Conservation (phyloP, 2,888 invertebrate species). For the Tetranychus piercei region DNA sequence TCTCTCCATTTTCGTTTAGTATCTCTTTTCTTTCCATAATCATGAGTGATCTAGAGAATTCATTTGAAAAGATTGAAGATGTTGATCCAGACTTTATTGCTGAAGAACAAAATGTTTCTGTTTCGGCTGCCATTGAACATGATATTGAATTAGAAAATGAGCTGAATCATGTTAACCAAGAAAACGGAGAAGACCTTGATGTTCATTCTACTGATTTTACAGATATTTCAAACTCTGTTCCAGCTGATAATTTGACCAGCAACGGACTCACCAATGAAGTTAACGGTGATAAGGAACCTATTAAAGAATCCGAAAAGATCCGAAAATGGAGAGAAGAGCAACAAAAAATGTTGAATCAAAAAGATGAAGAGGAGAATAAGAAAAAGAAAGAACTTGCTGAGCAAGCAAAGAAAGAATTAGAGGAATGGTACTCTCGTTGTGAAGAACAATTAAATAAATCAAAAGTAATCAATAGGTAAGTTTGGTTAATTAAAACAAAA, state of each 20-base stretch:
- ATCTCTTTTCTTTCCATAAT: too few species aligned
- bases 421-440: conserved; percentile 94
- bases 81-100: conserved; percentile 91
- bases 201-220: neutral
- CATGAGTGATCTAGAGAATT: neutral
- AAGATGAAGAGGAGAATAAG: conserved; percentile 73
- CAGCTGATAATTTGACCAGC: neutral
- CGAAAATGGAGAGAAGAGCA: conserved; percentile 89
- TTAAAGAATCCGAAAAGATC: conserved; percentile 73
- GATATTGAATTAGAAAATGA: conserved; percentile 38
- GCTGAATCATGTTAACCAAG: conserved; percentile 67
- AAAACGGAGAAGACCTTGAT: conserved; percentile 52
- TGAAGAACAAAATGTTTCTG: conserved; percentile 79
- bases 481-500: neutral
- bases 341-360: conserved; percentile 61
- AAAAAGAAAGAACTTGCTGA: conserved; percentile 73
- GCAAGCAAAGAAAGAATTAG: conserved; percentile 78
- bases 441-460: conserved; percentile 85
- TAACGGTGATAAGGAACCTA: conserved; percentile 6
- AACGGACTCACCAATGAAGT: neutral
- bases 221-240: neutral
- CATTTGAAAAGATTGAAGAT: conserved; percentile 37
- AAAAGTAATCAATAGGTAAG: conserved; percentile 77
- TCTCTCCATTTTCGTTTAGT: too few species aligned
- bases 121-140: conserved; percentile 80